Conservation (phyloP, 2,888 invertebrate species). For the Carpatolechia fugitivella region DNA sequence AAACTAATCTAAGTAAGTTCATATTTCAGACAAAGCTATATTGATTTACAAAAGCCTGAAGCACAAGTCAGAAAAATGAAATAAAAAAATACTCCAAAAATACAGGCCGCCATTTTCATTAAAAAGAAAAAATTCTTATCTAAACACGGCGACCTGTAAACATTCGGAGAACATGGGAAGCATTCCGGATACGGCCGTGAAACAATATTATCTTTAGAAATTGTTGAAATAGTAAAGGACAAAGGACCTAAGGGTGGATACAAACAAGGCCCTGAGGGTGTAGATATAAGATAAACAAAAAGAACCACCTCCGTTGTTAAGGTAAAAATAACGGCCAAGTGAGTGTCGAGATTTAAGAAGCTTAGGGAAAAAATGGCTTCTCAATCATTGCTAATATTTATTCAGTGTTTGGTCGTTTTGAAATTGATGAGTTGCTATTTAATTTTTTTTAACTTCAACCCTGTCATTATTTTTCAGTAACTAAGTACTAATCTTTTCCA, state of each 20-base stretch:
- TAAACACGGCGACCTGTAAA: neutral
- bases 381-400: neutral
- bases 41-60: too few relatives aligned
- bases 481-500: too few relatives aligned
- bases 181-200: neutral
- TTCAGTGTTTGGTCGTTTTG: neutral
- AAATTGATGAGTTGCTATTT: too few relatives aligned
- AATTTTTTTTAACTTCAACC: too few relatives aligned
- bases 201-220: constrained; percentile 12
- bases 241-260: constrained; percentile 7
- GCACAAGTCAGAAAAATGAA: too few relatives aligned
- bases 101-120: too few relatives aligned
- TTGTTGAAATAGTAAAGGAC: constrained; percentile 2
- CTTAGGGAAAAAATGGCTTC: neutral
- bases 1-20: too few relatives aligned
- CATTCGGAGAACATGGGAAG: neutral
- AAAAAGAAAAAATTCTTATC: neutral
- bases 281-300: constrained; percentile 14
- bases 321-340: neutral
- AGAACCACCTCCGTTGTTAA: neutral
- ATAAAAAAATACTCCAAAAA: too few relatives aligned
- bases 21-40: too few relatives aligned
- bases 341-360: neutral
- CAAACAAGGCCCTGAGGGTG: constrained; percentile 5
- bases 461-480: too few relatives aligned